Base-by-base conservation (phyloP, 2,888 invertebrate species). In the Oligia latruncula region DNA sequence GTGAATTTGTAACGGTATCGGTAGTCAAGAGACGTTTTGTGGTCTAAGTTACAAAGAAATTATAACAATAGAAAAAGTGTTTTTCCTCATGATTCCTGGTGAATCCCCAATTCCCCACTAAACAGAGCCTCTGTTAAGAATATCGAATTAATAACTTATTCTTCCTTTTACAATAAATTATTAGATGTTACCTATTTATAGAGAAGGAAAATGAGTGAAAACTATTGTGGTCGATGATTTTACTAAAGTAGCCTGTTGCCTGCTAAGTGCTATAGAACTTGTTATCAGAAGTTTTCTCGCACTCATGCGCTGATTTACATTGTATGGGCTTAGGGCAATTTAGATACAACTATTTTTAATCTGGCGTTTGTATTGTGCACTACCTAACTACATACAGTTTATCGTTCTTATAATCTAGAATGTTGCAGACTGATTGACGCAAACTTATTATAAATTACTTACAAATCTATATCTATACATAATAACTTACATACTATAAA, bases 101-200 rank as follows among this genome's bases (percentile, higher is more conserved):
- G 13, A 81, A 58, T 58, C 62, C 81, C 71, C 81, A 55, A 81
- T 49, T 58, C 62, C 81, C 71, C 81, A 55, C 40, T 40, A 75
- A 55, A 70, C 6, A 46, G 2, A n/a, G 23, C 5, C 17, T 64
- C 23, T 23, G 17, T 35, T 52, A 29, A 70, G 29, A 29, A 75
- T 60, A 15, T 35, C 52, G 13, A 40, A 80, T 70, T 40, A 58
- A 62, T 23, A 55, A 55, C 17, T 40, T 29, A 58, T 55, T 49
- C n/a, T 49, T 81, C 71, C 77, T 72, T 55, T 23, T 40, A n/a
- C 23, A 49, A 6, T 5, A 49, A 11, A 9, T 4, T 29, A 58
- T 5, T 11, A 70, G 4, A n/a, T 20, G 5, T 49, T 40, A 15
- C 8, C 23, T 64, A 77, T 78, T 76, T 29, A 23, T 43, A 64